These are phyloP conservation scores for Acanthococcus lagerstroemiae DNA, from an alignment of 2,888 invertebrate genomes.

Conservation along the genomic window DNA sequence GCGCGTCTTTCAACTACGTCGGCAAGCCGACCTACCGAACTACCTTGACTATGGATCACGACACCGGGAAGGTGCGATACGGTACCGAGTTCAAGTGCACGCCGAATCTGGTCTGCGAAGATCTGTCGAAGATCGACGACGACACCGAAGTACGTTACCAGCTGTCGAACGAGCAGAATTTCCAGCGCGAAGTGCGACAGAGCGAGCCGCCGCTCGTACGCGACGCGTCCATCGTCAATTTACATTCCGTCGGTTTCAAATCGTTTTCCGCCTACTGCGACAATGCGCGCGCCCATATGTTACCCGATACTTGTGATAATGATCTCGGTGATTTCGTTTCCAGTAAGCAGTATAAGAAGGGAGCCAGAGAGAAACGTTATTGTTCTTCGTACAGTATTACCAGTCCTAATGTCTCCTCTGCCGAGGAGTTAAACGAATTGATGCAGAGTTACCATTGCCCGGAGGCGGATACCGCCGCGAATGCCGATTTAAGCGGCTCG, in stretches of 20 bases:
- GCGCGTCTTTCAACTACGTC: slow-evolving; percentile 7
- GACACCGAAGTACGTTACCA: slow-evolving; percentile 5
- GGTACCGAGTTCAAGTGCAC: neutral
- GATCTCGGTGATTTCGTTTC: neutral
- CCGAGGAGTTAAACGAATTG: neutral
- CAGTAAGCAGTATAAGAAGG: neutral
- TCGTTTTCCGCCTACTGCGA: slow-evolving; percentile 13
- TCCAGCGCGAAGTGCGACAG: slow-evolving; percentile 5
- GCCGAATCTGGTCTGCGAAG: slow-evolving; percentile 18
- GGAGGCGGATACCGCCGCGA: neutral
- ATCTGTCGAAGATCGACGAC: slow-evolving; percentile 28
- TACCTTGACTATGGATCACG: slow-evolving; percentile 4
- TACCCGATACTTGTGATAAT: neutral
- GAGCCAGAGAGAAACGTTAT: slow-evolving; percentile 7
- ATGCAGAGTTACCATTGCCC: neutral
- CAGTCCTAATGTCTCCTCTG: neutral
- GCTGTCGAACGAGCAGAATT: slow-evolving; percentile 7
- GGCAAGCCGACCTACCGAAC: slow-evolving; percentile 5
- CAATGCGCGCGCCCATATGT: neutral
- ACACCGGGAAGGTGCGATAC: neutral
- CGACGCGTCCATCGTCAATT: neutral
- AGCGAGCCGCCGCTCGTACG: neutral
- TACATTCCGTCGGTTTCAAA: slow-evolving; percentile 18
- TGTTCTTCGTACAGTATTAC: slow-evolving; percentile 19
- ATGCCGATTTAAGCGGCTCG: neutral